Base-by-base conservation (phyloP, 1,140 invertebrate species). In the Phymastichus coffea region DNA sequence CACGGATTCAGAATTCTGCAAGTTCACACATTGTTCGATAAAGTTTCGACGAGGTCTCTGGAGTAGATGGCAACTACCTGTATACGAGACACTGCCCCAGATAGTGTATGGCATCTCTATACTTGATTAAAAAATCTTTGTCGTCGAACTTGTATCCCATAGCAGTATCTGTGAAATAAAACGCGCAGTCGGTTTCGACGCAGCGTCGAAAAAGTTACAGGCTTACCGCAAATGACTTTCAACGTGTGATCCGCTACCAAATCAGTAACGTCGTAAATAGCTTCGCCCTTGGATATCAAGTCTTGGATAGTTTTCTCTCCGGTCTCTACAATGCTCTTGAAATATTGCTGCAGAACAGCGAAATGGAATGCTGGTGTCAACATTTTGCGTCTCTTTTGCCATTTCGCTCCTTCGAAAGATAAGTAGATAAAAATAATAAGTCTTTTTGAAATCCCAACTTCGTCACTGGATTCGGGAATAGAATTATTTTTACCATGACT, bases 161-260 rank as follows among this genome's bases (percentile, higher is more conserved):
- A 4, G 91, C 91, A 58, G 90, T 90, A 78, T 94, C 91, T 91
- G 68, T 33, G 80, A 80, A 67, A n/a, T n/a, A n/a, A n/a, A n/a
- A n/a, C n/a, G n/a, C n/a, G n/a, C 28, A 17, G 33, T 28, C 19
- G n/a, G n/a, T 56, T 14, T 49, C 40, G 6, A n/a, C 41, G 19
- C 12, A 20, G 25, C 30, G 41, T 33, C 33, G 10, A 4, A 33
- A 40, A 30, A 48, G n/a, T n/a, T n/a, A 46, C 38, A 41, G 40
- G 46, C 17, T 80, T 77, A 91, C 90, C 89, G 72, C 90, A 92
- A 57, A 95, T 92, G 65, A 93, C 89, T 71, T 94, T 92, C 64
- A 95, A 77, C 6, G 92, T 85, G 75, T 91, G 93, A 22, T 86
- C 81, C 19, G 90, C 87, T 8, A 93, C 83, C 65, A 85, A 85